phyloP scores from a whole-genome alignment of 2,113 vertebrate species.

The Orientallactaga bullata region DNA sequence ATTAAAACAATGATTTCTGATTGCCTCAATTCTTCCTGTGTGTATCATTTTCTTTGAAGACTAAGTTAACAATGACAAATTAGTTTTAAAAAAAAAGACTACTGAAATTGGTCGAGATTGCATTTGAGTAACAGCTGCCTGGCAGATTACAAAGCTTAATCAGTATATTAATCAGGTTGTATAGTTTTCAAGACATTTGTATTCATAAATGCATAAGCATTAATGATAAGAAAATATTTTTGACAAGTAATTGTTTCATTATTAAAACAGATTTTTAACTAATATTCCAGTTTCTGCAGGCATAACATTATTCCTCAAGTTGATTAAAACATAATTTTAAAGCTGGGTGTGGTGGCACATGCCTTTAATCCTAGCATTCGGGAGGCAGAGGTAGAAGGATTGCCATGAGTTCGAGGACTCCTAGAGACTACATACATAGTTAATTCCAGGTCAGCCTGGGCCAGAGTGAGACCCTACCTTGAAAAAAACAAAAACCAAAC shows the following conservation, averaged over 20 bases:
- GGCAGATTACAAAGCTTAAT: conserved; percentile 57
- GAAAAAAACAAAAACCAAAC: too few relatives aligned
- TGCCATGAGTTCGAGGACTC: too few relatives aligned
- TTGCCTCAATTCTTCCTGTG: conserved; percentile 55
- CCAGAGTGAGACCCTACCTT: too few relatives aligned
- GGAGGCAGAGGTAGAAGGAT: too few relatives aligned
- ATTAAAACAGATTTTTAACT: conserved; percentile 59
- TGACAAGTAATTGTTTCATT: conserved; percentile 43
- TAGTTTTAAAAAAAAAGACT: conserved; percentile 32
- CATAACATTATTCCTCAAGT: background rate
- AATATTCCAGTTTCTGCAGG: background rate
- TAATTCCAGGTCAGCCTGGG: too few relatives aligned
- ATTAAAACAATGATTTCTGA: conserved; percentile 72
- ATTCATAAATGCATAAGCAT: conserved; percentile 45
- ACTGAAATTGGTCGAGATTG: conserved; percentile 29
- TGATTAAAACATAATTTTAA: conserved; percentile 37
- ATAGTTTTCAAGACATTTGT: conserved; percentile 48
- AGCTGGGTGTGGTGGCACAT: too few relatives aligned
- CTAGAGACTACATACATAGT: too few relatives aligned
- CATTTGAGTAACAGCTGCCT: conserved; percentile 46
- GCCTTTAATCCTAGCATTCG: too few relatives aligned
- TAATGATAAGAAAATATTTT: conserved; percentile 46
- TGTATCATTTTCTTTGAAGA: conserved; percentile 42
- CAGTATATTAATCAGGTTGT: conserved; percentile 54
- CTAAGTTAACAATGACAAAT: conserved; percentile 66